Percentiles rank a stretch among this genome's conserved stretches.
These are phyloP conservation scores for Balaenoptera acutorostrata DNA, from an alignment of 2,113 vertebrate genomes.

Conservation along the genomic window DNA sequence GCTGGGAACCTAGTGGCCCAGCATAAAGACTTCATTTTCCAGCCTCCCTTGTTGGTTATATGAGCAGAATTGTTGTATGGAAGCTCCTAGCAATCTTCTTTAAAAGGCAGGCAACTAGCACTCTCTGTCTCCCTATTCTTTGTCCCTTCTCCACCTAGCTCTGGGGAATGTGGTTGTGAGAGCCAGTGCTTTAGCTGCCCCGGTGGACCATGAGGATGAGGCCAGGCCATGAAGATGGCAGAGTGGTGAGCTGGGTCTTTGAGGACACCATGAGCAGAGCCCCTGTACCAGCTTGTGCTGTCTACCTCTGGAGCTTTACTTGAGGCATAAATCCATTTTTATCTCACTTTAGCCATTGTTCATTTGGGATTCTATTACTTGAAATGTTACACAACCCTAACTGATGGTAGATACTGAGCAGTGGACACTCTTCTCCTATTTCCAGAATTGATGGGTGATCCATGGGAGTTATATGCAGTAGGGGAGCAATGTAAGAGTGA, in stretches of 20 bases:
- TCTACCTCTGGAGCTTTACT: neutral
- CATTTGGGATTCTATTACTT: neutral
- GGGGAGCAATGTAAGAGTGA: neutral
- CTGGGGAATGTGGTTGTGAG: neutral
- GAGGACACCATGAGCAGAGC: neutral
- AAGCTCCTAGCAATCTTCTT: neutral
- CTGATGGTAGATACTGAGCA: neutral
- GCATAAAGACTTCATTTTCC: neutral
- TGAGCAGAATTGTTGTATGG: neutral
- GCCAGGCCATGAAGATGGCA: neutral
- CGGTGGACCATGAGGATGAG: neutral
- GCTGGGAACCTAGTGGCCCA: neutral
- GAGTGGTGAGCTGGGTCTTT: neutral
- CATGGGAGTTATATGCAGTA: fast-evolving
- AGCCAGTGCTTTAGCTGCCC: neutral
- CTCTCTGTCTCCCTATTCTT: neutral
- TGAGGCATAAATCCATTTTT: neutral
- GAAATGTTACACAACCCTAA: neutral
- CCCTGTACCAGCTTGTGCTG: neutral
- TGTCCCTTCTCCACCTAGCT: neutral
- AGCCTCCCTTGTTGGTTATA: neutral
- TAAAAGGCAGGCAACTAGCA: neutral
- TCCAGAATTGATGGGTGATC: neutral
- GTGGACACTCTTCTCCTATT: neutral
- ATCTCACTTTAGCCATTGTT: neutral